phyloP scores from a whole-genome alignment of 2,113 vertebrate species.

The Isurus oxyrinchus region DNA sequence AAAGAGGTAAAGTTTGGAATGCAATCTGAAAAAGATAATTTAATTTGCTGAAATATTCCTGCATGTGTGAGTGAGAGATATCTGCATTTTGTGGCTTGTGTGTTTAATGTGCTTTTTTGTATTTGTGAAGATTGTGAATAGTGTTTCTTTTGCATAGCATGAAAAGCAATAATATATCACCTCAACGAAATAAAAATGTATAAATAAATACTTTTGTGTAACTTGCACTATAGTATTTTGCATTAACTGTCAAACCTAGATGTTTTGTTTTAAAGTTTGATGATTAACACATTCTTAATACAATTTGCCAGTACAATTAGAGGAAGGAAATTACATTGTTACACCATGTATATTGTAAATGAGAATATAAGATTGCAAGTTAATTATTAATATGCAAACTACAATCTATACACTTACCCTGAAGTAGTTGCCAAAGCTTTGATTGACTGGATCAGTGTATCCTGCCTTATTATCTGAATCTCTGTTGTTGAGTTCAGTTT shows the following conservation, averaged over 20 bases:
- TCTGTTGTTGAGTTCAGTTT: neutral
- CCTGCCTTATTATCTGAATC: neutral
- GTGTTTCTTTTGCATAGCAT: conserved; percentile 15
- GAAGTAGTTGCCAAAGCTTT: neutral
- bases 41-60: neutral
- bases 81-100: conserved; percentile 4
- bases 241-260: neutral
- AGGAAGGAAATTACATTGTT: neutral
- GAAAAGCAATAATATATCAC: conserved; percentile 26
- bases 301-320: neutral
- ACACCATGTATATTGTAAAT: conserved; percentile 17
- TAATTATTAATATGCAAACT: neutral
- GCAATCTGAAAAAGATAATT: neutral
- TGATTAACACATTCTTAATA: neutral
- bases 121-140: conserved; percentile 12
- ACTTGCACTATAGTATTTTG: conserved; percentile 8
- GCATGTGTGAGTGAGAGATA: neutral
- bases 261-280: neutral
- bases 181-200: conserved; percentile 13
- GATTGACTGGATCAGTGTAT: neutral
- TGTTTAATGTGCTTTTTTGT: conserved; percentile 28
- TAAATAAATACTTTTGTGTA: conserved; percentile 11
- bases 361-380: conserved; percentile 2
- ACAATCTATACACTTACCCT: neutral
- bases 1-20: neutral